Evolutionary conservation across 2,797 vertebrate genomes (phyloP).

Genomic region (Balearica regulorum): DNA sequence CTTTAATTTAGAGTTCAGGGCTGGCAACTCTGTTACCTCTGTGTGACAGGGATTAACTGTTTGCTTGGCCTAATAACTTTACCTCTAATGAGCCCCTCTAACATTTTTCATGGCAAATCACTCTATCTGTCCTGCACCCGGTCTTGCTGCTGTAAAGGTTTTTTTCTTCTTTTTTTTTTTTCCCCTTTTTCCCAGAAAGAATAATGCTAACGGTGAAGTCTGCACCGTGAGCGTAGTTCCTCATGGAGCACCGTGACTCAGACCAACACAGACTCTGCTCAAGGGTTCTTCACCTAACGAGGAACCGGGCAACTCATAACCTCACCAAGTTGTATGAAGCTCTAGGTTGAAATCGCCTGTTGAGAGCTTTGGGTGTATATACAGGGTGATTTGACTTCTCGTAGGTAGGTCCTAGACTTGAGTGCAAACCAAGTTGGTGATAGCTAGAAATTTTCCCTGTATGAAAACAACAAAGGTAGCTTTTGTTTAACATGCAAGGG

Average conservation of each 20-base stretch:
- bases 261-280: neutral
- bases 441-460: neutral
- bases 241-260: neutral
- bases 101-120: constrained; percentile 41
- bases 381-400: neutral
- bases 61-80: constrained; percentile 67
- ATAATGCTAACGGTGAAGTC: neutral
- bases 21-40: constrained; percentile 64
- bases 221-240: neutral
- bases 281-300: neutral
- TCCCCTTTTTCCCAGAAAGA: neutral
- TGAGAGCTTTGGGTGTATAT: neutral
- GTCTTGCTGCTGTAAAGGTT: neutral
- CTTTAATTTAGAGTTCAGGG: constrained; percentile 62
- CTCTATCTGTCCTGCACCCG: constrained; percentile 12
- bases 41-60: constrained; percentile 66
- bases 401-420: neutral
- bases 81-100: constrained; percentile 45
- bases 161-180: neutral
- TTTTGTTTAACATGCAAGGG: neutral
- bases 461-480: neutral
- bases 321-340: neutral
- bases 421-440: neutral
- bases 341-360: neutral
- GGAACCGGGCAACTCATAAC: neutral